Conservation (phyloP, 1,140 invertebrate species). For the Caenorhabditis remanei region DNA sequence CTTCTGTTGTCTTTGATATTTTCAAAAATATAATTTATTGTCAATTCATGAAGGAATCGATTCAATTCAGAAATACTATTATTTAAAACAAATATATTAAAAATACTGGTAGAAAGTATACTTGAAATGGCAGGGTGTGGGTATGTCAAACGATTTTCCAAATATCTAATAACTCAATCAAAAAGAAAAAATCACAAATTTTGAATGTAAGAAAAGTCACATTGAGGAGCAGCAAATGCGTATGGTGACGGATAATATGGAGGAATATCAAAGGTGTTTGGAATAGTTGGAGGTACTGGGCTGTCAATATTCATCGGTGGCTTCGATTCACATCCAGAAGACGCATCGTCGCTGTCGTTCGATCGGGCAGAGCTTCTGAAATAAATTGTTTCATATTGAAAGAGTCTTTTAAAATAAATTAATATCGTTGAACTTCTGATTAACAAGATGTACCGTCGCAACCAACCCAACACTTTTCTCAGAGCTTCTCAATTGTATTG, state of each 20-base stretch:
- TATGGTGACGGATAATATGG: conserved; percentile 11
- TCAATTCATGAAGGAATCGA: background rate
- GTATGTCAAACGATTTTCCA: conserved; percentile 6
- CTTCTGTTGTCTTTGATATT: background rate
- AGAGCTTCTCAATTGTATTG: background rate
- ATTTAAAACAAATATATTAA: background rate
- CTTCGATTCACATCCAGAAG: conserved; percentile 34
- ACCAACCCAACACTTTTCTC: conserved; percentile 8
- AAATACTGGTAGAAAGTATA: background rate
- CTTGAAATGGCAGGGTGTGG: conserved; percentile 33
- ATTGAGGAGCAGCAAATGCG: conserved; percentile 2
- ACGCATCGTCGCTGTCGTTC: conserved; percentile 26
- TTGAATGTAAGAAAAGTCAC: conserved; percentile 33
- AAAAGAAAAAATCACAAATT: conserved; percentile 9
- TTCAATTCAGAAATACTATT: background rate
- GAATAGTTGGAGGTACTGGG: background rate
- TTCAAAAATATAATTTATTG: conserved; percentile 21
- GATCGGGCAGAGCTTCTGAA: conserved; percentile 22
- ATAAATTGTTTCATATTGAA: background rate
- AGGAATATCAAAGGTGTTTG: background rate
- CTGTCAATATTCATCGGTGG: conserved; percentile 16
- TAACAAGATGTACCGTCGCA: too few relatives aligned
- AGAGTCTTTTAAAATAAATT: background rate
- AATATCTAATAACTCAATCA: background rate
- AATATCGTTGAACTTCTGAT: background rate